phyloP scores from a whole-genome alignment of 1,140 invertebrate species.

The Dreissena rostriformis region DNA sequence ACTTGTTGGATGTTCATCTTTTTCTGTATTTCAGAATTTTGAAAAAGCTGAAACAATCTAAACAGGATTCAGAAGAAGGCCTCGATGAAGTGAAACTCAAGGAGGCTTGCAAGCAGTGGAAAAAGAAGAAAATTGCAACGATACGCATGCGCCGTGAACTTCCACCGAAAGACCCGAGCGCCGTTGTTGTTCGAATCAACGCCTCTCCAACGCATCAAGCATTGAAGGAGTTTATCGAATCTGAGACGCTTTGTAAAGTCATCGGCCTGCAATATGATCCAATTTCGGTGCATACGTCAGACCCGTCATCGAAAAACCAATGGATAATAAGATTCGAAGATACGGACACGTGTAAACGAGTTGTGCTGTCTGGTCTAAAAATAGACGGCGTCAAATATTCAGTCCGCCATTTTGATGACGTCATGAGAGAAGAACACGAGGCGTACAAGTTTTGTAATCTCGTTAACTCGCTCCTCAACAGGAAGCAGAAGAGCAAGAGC shows the following conservation, averaged over 20 bases:
- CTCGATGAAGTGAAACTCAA: conserved; percentile 27
- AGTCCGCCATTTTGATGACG: conserved; percentile 43
- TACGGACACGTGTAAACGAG: conserved; percentile 5
- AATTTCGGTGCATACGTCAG: conserved; percentile 20
- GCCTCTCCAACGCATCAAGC: conserved; percentile 27
- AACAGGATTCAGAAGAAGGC: background rate
- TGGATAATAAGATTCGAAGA: conserved; percentile 47
- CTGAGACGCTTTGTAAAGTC: conserved; percentile 3
- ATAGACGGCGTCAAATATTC: conserved; percentile 17
- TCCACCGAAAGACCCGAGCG: conserved; percentile 20
- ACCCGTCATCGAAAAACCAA: conserved; percentile 28
- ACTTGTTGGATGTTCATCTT: background rate
- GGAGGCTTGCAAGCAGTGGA: conserved; percentile 38
- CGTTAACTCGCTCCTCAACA: conserved; percentile 1
- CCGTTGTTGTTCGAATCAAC: conserved; percentile 19
- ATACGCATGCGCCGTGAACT: conserved; percentile 45
- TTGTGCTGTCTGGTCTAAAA: conserved; percentile 9
- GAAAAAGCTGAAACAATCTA: background rate
- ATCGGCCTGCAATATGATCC: conserved; percentile 40
- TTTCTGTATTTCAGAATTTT: background rate
- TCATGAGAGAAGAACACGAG: conserved; percentile 48
- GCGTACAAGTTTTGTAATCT: conserved; percentile 46
- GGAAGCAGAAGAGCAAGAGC: no score
- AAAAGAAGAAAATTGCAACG: conserved; percentile 39
- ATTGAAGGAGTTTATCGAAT: conserved; percentile 33